These are phyloP conservation scores for Chaenodraco wilsoni DNA, from an alignment of 2,797 vertebrate species.

Conservation along the genomic window DNA sequence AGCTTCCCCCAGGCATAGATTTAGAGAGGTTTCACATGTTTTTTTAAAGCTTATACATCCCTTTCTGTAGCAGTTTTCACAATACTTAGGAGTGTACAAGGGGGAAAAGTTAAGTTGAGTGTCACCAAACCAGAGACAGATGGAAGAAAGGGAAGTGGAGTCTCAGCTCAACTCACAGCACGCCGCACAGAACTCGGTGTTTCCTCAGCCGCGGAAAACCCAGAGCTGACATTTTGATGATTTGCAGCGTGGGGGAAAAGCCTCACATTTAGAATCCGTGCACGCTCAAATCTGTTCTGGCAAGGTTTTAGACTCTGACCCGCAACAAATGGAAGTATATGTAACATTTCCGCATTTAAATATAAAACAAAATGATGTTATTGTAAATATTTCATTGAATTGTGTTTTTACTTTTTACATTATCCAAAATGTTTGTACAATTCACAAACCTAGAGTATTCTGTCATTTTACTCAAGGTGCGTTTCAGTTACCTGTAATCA, in stretches of 20 bases:
- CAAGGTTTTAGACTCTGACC: neutral
- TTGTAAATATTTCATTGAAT: too few species aligned
- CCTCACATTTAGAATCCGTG: neutral
- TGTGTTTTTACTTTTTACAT: too few species aligned
- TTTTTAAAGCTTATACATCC: neutral
- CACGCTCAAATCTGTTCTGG: too few species aligned
- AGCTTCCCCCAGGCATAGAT: neutral
- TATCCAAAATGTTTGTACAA: too few species aligned
- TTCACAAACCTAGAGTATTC: too few species aligned
- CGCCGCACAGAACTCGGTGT: neutral
- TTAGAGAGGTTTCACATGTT: conserved; percentile 13
- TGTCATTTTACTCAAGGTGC: too few species aligned
- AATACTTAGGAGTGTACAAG: conserved; percentile 6
- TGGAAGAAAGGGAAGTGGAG: neutral
- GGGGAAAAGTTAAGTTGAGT: conserved; percentile 4
- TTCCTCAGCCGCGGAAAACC: neutral
- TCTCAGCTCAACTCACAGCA: conserved; percentile 6
- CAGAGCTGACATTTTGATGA: conserved; percentile 36
- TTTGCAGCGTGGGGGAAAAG: neutral
- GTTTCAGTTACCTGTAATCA: too few species aligned
- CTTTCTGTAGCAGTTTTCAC: conserved; percentile 9
- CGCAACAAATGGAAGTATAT: conserved; percentile 34
- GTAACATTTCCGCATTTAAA: too few species aligned
- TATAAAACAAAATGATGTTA: too few species aligned
- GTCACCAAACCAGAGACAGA: conserved; percentile 19